These are phyloP conservation scores for Mactra quadrangularis DNA, from an alignment of 1,140 invertebrate species.

Conservation along the genomic window DNA sequence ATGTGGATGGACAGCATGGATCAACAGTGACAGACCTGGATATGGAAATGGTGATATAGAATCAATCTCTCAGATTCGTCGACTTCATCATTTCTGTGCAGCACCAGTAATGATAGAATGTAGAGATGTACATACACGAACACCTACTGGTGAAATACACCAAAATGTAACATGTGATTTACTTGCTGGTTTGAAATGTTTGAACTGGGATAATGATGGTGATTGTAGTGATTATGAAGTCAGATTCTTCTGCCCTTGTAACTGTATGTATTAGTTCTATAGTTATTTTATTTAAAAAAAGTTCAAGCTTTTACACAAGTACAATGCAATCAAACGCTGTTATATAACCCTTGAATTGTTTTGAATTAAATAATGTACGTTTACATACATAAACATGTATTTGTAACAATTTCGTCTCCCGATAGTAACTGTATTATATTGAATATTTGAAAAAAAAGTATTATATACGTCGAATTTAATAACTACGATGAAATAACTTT, in stretches of 20 bases:
- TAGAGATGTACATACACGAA: constrained; percentile 60
- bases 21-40: constrained; percentile 69
- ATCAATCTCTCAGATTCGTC: constrained; percentile 53
- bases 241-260: constrained; percentile 86
- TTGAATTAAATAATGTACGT: no score
- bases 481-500: no score
- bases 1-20: constrained; percentile 75
- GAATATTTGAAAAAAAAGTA: no score
- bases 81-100: constrained; percentile 64
- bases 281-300: no score
- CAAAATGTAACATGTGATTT: constrained; percentile 79
- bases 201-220: constrained; percentile 75
- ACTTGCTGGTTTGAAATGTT: constrained; percentile 79
- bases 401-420: no score
- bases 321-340: no score
- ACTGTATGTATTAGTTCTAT: constrained; percentile 38
- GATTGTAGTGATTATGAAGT: constrained; percentile 88
- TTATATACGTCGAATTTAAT: no score
- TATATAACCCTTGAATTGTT: no score
- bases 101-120: constrained; percentile 75
- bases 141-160: constrained; percentile 36
- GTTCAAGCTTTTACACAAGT: no score
- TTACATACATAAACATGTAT: no score
- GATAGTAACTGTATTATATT: no score
- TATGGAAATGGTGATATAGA: constrained; percentile 72